Base-by-base conservation (phyloP, 2,797 vertebrate species). In the Lates japonicus region DNA sequence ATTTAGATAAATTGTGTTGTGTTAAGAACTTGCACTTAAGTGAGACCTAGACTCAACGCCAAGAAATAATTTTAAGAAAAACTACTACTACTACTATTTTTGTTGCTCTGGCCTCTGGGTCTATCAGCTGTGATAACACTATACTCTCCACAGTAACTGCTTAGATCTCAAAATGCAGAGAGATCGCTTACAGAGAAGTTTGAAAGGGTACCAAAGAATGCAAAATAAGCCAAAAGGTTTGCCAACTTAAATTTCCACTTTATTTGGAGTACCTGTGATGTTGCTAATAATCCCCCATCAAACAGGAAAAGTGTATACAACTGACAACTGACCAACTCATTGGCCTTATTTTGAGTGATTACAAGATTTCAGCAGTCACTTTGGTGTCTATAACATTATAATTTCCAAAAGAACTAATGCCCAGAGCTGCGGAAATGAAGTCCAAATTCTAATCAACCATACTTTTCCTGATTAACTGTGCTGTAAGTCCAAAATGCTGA, bases 1-100 rank as follows among this genome's bases (percentile, higher is more conserved):
- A 79, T 48, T 80, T 63, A 73, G 37, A 81, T 89, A 71, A 75
- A 72, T 71, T 57, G 16, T 49, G 29, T 65, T 60, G 37, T 14
- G 8, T 65, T 33, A 39, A 37, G 6, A 84, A 73, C 19, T 25
- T 42, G 25, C 10, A 11, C 41, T 20, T 0, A 13, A 61, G 39
- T 57, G 31, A 62, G 61, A 39, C n/a, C 17, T 29, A 7, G 5
- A 51, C 20, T 39, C 31, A 54, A 31, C 37, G n/a, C 4, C 1
- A 39, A 49, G 17, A 22, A 0, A 59, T 20, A 0, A 17, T 48
- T 31, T 4, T 1, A 35, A 11, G 55, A 22, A 49, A 39, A 29
- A 22, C 3, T 25, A 52, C 49, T 52, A 12, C 20, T 25, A 25
- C 41, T 10, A 22, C 11, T 51, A 13, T 48, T 59, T 59, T n/a